Base-by-base conservation (phyloP, 2,888 invertebrate species). In the Synergus gifuensis region DNA sequence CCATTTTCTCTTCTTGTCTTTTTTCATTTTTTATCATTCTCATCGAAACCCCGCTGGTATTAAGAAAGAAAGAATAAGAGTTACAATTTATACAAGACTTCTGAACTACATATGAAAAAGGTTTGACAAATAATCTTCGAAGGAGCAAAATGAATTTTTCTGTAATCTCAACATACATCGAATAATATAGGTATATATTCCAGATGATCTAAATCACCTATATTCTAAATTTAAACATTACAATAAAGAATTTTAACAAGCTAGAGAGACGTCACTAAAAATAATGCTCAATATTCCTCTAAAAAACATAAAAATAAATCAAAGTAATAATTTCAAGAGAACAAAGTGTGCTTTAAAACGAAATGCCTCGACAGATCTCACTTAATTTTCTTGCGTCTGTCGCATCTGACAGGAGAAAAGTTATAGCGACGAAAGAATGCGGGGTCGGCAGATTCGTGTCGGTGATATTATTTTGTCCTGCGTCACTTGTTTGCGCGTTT, bases 311-410 rank as follows among this genome's bases (percentile, higher is more conserved):
- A 66, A 42, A 66, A 66, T 36, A 42, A 42, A 4, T 9, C 40
- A 66, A 16, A 42, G 4, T 0, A 42, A 66, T 66, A 66, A 66
- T 42, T 66, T 66, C 18, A 4, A n/a, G 66, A 66, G 42, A 18
- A 66, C 66, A 66, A 66, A 42, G 40, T n/a, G 42, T 66, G 18
- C 18, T 66, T 66, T 66, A 18, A 40, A 36, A 66, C 9, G 40
- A 66, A 66, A 9, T 66, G 66, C 66, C 42, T 66, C n/a, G 18
- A 44, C 66, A 42, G 42, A 42, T 66, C 42, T 66, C 66, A 66
- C 66, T 66, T 66, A 66, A 66, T 66, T 66, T 66, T 66, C 66
- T 66, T 66, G 66, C 42, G 66, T n/a, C 66, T 66, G 66, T 66
- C 66, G 42, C n/a, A 42, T 66, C 40, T 66, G 66, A 66, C 66